A percentile compares a stretch with the other conserved stretches of the same genome.
Evolutionary conservation across 1,140 invertebrate species (phyloP).

Genomic region (Lucilia cuprina): DNA sequence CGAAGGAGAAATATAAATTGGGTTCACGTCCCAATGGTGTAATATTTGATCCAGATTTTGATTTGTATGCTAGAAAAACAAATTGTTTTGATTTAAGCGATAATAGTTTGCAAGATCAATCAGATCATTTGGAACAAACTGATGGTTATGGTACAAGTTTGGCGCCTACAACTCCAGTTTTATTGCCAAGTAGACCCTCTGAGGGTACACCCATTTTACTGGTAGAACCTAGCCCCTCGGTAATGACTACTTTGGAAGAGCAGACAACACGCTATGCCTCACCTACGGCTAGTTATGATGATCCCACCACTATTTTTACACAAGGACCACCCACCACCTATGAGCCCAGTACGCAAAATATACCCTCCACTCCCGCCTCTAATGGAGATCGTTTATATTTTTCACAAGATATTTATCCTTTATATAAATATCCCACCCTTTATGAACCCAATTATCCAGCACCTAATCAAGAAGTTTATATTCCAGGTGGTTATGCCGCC

Average conservation of each 20-base stretch:
- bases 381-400: slow-evolving; percentile 57
- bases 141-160: slow-evolving; percentile 27
- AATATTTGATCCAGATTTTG: slow-evolving; percentile 68
- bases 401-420: slow-evolving; percentile 58
- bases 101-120: slow-evolving; percentile 40
- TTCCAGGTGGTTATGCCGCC: slow-evolving; percentile 57
- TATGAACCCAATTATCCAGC: slow-evolving; percentile 60
- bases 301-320: slow-evolving; percentile 5
- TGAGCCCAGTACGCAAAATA: slow-evolving; percentile 26
- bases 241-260: slow-evolving; percentile 36
- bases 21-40: slow-evolving; percentile 61
- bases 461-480: slow-evolving; percentile 55
- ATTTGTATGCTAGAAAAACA: slow-evolving; percentile 68
- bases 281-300: slow-evolving; percentile 17
- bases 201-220: slow-evolving; percentile 53
- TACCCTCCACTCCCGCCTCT: slow-evolving; percentile 38
- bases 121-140: not conserved
- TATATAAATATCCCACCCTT: slow-evolving; percentile 58
- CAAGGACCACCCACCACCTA: not conserved
- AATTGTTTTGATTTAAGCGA: slow-evolving; percentile 63
- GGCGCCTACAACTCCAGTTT: slow-evolving; percentile 46
- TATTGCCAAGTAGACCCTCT: slow-evolving; percentile 52
- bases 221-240: slow-evolving; percentile 56
- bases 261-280: slow-evolving; percentile 6
- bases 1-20: slow-evolving; percentile 61